A percentile compares a stretch with the other conserved stretches of the same genome.
Conservation (phyloP, 2,113 vertebrate genomes). For the Colius striatus region DNA sequence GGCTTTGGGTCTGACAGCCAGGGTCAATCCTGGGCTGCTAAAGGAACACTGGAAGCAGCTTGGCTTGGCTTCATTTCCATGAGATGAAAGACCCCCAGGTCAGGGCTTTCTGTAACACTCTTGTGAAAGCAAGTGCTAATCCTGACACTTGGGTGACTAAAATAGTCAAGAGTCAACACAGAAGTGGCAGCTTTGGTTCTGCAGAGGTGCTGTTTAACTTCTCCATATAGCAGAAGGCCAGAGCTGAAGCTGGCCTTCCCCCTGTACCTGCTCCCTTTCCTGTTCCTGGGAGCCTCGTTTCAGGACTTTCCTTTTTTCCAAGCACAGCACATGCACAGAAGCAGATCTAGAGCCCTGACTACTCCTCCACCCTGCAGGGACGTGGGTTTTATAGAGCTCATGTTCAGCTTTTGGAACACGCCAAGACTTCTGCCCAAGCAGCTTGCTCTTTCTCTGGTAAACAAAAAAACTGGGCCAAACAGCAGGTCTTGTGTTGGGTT, state of each 20-base stretch:
- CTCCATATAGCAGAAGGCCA: not conserved
- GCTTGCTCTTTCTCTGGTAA: not conserved
- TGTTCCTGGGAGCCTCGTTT: not conserved
- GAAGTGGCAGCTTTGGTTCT: conserved; percentile 55
- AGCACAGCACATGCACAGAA: not conserved
- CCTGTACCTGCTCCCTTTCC: not conserved
- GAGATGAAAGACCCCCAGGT: not conserved
- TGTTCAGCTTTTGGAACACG: not conserved
- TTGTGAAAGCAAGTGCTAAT: conserved; percentile 43
- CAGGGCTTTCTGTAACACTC: not conserved
- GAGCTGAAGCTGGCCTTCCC: not conserved
- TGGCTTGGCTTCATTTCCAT: not conserved
- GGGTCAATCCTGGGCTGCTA: not conserved
- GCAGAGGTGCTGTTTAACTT: rapidly evolving
- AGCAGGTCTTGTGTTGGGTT: not conserved
- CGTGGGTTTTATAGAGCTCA: rapidly evolving
- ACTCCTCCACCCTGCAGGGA: not conserved
- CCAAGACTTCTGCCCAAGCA: not conserved
- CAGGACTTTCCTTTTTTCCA: not conserved
- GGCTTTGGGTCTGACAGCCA: not conserved
- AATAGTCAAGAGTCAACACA: conserved; percentile 10
- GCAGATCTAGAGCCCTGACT: not conserved
- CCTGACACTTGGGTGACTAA: conserved; percentile 50
- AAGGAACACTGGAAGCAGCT: not conserved
- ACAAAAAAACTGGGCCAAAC: not conserved